These are phyloP conservation scores for Lathronympha strigana DNA, from an alignment of 2,888 invertebrate genomes.

Conservation along the genomic window DNA sequence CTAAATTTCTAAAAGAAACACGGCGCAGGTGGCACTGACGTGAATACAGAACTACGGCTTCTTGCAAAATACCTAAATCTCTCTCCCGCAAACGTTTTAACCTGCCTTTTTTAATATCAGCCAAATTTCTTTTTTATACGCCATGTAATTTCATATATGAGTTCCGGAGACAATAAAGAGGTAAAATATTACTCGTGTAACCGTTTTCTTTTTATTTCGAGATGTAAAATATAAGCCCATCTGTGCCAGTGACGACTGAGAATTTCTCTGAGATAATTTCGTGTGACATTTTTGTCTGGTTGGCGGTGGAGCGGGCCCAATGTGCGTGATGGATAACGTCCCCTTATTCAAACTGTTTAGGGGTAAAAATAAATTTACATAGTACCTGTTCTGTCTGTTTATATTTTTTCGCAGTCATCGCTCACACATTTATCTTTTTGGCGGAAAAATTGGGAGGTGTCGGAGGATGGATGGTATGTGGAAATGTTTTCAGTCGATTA, in stretches of 20 bases:
- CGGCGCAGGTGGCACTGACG: constrained; percentile 37
- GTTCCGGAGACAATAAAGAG: constrained; percentile 46
- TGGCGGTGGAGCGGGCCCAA: constrained; percentile 34
- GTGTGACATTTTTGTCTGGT: constrained; percentile 43
- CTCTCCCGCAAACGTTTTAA: constrained; percentile 39
- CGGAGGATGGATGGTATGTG: constrained; percentile 33
- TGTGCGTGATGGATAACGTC: constrained; percentile 47
- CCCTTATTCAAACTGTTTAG: constrained; percentile 44
- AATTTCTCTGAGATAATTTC: constrained; percentile 47
- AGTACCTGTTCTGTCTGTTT: constrained; percentile 41
- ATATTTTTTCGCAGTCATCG: constrained; percentile 41
- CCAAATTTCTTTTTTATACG: constrained; percentile 41
- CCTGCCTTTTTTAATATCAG: constrained; percentile 44
- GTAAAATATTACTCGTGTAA: constrained; percentile 51
- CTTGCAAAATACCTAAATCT: constrained; percentile 48
- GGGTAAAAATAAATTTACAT: constrained; percentile 45
- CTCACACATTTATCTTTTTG: constrained; percentile 41
- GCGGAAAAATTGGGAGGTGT: constrained; percentile 36
- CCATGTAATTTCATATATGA: constrained; percentile 48
- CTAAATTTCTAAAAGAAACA: constrained; percentile 38
- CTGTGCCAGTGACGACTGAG: constrained; percentile 47
- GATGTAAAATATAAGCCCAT: constrained; percentile 50
- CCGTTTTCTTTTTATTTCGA: constrained; percentile 51
- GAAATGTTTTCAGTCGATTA: constrained; percentile 35
- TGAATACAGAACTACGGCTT: constrained; percentile 38